These are phyloP conservation scores for Pediacus dermestoides DNA, from an alignment of 2,888 invertebrate species.

Conservation along the genomic window DNA sequence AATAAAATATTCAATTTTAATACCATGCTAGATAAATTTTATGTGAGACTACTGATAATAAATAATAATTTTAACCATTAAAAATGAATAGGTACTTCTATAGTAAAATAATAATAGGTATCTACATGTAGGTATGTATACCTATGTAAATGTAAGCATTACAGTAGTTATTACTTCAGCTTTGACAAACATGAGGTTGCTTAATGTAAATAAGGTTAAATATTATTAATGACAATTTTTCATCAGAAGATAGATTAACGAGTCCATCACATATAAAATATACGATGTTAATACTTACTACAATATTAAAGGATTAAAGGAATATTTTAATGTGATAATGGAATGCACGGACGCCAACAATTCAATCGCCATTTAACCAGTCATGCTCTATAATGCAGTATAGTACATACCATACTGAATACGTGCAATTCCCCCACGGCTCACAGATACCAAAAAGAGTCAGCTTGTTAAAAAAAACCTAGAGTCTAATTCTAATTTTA, in stretches of 20 bases:
- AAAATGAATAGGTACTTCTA: background rate
- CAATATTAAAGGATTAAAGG: too few relatives aligned
- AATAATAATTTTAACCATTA: slow-evolving; percentile 1
- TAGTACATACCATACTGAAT: slow-evolving; percentile 26
- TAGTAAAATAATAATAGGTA: background rate
- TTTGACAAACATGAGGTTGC: background rate
- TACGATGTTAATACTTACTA: background rate
- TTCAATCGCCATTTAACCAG: slow-evolving; percentile 31
- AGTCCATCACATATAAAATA: slow-evolving; percentile 2
- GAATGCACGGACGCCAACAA: slow-evolving; percentile 29
- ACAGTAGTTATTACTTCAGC: too few relatives aligned
- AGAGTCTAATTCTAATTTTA: too few relatives aligned
- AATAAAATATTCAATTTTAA: too few relatives aligned
- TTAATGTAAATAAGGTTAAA: background rate
- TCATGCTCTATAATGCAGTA: slow-evolving; percentile 33
- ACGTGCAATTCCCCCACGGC: too few relatives aligned
- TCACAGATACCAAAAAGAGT: too few relatives aligned
- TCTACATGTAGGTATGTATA: background rate
- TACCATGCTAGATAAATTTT: slow-evolving; percentile 1
- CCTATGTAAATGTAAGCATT: too few relatives aligned
- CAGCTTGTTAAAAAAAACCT: too few relatives aligned
- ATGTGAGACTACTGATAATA: background rate
- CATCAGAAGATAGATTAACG: background rate
- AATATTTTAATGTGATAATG: slow-evolving; percentile 31
- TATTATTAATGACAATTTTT: slow-evolving; percentile 1